Evolutionary conservation across 1,140 invertebrate species (phyloP), one percentile per base, ranked within the genome.

Genomic region (Brachionus sp.): DNA sequence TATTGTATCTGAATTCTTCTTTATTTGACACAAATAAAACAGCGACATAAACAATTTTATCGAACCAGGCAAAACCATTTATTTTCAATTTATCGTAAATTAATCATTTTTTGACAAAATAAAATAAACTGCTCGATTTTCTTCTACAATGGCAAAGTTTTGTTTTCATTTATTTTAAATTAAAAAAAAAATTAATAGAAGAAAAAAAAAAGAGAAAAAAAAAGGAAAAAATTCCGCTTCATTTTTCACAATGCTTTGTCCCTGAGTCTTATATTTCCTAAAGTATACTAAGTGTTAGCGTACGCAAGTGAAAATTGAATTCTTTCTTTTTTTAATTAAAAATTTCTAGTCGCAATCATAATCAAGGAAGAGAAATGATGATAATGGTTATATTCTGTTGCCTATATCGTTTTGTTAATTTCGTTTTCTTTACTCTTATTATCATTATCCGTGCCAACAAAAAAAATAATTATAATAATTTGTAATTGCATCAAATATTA

Each of bases 381-480:
- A 39, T 39, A 42, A 70, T 70, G 35, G 37, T 39, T 39, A 16
- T 13, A 70, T 42, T 19, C 13, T 70, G 13, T 70, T 70, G 33
- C n/a, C 35, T 23, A 64, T 29, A 25, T 25, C 16, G 23, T 64
- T 64, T 64, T 64, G 9, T 5, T 70, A 5, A 10, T 70, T 66
- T 66, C 35, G 12, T 39, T 29, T 37, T 16, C 2, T 37, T 44
- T 70, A 2, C 16, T 70, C 37, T 70, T 70, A 37, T 42, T 7
- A 42, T 64, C 62, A 64, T 64, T 64, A 64, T 64, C 62, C 62
- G 62, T 64, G 62, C 62, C 62, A 64, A 29, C 29, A 29, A 29
- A 39, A 70, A n/a, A 23, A 23, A 42, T 70, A 70, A 70, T 70
- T 70, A 70, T 70, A 70, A 70, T 70, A 70, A 70, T 70, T 70